Percentiles rank a stretch among this genome's conserved stretches.
Evolutionary conservation across 2,113 vertebrate genomes (phyloP).

Genomic region (Semnopithecus entellus): DNA sequence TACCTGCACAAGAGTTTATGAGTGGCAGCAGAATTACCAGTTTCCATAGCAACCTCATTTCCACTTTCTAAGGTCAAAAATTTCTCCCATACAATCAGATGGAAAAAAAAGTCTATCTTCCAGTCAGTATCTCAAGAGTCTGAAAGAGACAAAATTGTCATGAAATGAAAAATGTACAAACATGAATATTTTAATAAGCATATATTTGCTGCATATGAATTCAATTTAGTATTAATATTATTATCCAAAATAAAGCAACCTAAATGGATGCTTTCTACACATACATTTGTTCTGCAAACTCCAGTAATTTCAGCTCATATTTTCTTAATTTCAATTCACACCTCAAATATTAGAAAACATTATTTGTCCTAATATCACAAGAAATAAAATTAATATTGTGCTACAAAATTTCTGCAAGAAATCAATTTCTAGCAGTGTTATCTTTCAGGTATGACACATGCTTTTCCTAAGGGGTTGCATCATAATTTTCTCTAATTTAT

Average conservation of each 20-base stretch:
- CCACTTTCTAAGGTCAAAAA: conserved; percentile 94
- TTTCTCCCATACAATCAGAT: conserved; percentile 87
- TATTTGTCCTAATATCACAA: neutral
- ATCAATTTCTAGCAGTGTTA: neutral
- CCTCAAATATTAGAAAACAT: neutral
- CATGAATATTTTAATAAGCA: neutral
- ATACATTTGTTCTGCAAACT: neutral
- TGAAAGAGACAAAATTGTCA: conserved; percentile 74
- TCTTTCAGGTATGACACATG: conserved; percentile 1
- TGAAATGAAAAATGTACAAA: neutral
- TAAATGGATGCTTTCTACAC: neutral
- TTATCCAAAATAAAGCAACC: neutral
- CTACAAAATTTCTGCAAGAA: neutral
- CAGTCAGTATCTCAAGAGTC: conserved; percentile 66
- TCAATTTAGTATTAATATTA: neutral
- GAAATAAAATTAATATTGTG: neutral
- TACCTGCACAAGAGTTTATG: conserved; percentile 92
- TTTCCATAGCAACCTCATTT: conserved; percentile 97
- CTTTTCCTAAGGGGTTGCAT: neutral
- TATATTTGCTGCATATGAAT: neutral
- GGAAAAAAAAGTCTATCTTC: conserved; percentile 74
- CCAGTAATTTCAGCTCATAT: neutral
- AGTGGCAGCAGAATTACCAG: conserved; percentile 94
- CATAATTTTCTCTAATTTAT: conserved; percentile 79
- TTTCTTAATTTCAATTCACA: neutral